Percentiles rank a stretch among this genome's conserved stretches.
Conservation (phyloP, 2,797 vertebrate species). For the Sciaenops ocellatus region DNA sequence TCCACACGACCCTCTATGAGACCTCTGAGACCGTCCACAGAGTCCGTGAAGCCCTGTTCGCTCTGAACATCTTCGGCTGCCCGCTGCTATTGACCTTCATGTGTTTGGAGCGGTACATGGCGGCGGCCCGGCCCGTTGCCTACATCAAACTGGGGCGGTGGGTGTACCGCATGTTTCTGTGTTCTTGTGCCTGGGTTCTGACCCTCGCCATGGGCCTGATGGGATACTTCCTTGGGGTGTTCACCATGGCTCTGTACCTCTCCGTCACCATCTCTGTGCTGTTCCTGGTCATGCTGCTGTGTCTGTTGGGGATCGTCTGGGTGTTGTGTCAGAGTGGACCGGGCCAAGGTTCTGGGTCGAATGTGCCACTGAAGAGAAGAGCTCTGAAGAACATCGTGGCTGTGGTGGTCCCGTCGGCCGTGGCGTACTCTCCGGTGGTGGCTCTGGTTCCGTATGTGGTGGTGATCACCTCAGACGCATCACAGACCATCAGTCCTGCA, state of each 20-base stretch:
- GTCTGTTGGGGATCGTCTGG: conserved; percentile 40
- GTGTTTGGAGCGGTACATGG: conserved; percentile 64
- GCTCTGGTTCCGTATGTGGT: conserved; percentile 27
- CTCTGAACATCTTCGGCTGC: conserved; percentile 55
- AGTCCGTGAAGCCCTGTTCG: conserved; percentile 4
- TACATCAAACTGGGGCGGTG: conserved; percentile 34
- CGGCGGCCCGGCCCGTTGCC: conserved; percentile 23
- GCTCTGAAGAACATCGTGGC: conserved; percentile 53
- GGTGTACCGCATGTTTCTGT: conserved; percentile 24
- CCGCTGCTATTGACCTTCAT: conserved; percentile 60
- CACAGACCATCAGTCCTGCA: rapidly evolving
- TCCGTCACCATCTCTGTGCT: conserved; percentile 29
- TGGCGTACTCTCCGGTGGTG: conserved; percentile 54
- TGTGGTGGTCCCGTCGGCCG: conserved; percentile 36
- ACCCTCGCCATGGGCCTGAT: conserved; percentile 25
- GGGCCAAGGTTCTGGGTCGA: neutral
- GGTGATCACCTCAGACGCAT: neutral
- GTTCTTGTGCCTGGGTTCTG: conserved; percentile 27
- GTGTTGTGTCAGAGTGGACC: conserved; percentile 35
- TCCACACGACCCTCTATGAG: neutral
- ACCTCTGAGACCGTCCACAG: neutral
- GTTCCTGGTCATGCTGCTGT: conserved; percentile 58
- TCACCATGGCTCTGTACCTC: conserved; percentile 28
- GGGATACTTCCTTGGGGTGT: conserved; percentile 1
- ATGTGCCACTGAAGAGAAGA: conserved; percentile 32